phyloP scores from a whole-genome alignment of 2,797 vertebrate genomes.

The Poeciliopsis paucimaculata region DNA sequence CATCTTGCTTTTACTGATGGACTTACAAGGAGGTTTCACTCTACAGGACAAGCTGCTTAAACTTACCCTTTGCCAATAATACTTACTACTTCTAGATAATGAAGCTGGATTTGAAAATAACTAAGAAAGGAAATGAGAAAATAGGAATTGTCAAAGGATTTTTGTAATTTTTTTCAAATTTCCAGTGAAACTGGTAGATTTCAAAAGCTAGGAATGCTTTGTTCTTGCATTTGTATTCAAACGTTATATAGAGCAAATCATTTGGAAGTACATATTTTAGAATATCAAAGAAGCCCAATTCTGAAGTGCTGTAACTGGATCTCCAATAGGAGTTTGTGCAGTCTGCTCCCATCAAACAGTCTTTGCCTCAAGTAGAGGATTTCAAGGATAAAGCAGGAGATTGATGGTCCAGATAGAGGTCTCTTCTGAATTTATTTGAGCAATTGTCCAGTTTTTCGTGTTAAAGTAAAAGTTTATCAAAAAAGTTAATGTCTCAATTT shows the following conservation, averaged over 20 bases:
- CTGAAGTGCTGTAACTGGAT: neutral
- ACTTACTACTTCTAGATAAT: neutral
- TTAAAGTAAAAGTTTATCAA: neutral
- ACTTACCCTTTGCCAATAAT: conserved; percentile 30
- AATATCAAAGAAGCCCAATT: neutral
- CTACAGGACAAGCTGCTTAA: conserved; percentile 45
- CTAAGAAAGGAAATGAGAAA: neutral
- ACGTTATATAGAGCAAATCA: neutral
- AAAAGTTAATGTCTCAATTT: neutral
- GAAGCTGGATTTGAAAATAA: neutral
- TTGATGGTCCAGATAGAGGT: neutral
- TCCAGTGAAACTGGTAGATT: neutral
- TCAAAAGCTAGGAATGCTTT: neutral
- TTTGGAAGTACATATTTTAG: neutral
- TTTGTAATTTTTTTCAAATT: neutral
- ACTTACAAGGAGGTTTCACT: conserved; percentile 27
- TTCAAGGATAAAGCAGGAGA: neutral
- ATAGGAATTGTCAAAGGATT: neutral
- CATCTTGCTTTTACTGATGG: neutral
- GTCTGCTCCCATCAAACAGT: neutral
- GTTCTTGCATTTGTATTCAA: neutral
- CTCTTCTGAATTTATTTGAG: neutral
- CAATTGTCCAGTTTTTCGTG: neutral
- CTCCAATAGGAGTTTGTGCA: neutral
- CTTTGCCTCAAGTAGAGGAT: neutral